Evolutionary conservation across 1,140 invertebrate genomes (phyloP).

Genomic region (Drosophila micromelanica): DNA sequence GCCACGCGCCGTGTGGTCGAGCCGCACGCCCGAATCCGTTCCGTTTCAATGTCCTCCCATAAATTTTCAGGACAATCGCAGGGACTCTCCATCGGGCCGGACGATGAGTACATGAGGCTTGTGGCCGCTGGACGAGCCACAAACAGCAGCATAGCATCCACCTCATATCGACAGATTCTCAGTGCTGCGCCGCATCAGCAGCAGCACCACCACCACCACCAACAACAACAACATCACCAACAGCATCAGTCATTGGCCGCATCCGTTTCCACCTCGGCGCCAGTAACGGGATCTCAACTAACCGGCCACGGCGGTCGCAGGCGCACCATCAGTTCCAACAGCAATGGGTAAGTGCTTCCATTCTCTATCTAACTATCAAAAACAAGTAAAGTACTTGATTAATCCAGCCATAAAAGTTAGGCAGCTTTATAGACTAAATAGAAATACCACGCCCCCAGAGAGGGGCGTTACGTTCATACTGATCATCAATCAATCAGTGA

Average conservation of each 20-base stretch:
- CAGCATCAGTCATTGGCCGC: slow-evolving; percentile 31
- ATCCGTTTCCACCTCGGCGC: slow-evolving; percentile 55
- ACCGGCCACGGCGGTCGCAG: slow-evolving; percentile 66
- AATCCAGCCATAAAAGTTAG: too few species aligned
- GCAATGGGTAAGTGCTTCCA: slow-evolving; percentile 71
- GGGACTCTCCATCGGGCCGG: slow-evolving; percentile 18
- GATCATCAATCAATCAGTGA: too few species aligned
- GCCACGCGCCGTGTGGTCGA: slow-evolving; percentile 69
- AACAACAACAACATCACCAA: slow-evolving; percentile 15
- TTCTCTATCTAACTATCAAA: too few species aligned
- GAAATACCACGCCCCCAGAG: too few species aligned
- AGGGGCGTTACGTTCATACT: too few species aligned
- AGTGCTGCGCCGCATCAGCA: slow-evolving; percentile 31
- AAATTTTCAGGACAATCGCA: slow-evolving; percentile 72
- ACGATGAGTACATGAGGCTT: slow-evolving; percentile 37
- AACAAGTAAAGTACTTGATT: too few species aligned
- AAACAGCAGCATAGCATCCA: slow-evolving; percentile 1
- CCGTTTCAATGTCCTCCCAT: slow-evolving; percentile 78
- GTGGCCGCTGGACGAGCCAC: slow-evolving; percentile 13
- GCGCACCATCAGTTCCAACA: slow-evolving; percentile 83
- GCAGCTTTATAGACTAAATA: too few species aligned
- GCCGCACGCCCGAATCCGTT: slow-evolving; percentile 65
- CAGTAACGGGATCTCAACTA: slow-evolving; percentile 57
- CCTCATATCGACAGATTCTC: slow-evolving; percentile 18
- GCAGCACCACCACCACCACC: slow-evolving; percentile 14